phyloP scores from a whole-genome alignment of 2,113 vertebrate species.

The Aleadryas rufinucha region DNA sequence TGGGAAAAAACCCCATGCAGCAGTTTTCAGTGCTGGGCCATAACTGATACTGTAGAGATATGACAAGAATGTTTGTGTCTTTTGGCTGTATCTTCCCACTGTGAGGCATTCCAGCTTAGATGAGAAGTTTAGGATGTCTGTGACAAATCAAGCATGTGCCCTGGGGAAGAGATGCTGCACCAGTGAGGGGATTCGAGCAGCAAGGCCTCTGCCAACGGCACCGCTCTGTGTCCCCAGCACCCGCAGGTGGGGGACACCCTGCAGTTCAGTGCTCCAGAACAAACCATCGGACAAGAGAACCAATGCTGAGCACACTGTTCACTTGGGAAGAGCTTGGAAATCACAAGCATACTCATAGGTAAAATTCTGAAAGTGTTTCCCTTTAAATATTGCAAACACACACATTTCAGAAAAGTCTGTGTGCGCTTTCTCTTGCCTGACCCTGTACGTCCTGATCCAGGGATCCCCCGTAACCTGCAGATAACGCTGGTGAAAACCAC shows the following conservation, averaged over 20 bases:
- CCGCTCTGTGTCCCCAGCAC: background rate
- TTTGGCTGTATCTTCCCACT: background rate
- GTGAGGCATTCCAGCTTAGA: background rate
- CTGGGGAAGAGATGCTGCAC: background rate
- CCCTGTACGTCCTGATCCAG: background rate
- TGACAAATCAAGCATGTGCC: background rate
- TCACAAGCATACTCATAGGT: background rate
- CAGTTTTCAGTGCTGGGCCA: background rate
- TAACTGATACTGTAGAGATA: background rate
- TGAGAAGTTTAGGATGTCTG: background rate
- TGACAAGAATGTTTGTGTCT: background rate
- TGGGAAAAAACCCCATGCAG: background rate
- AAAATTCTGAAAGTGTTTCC: background rate
- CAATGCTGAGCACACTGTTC: rapidly evolving
- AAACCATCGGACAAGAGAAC: rapidly evolving
- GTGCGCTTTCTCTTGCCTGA: background rate
- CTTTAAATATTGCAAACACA: background rate
- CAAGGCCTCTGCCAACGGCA: background rate
- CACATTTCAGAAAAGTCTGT: background rate
- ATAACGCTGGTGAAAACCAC: background rate
- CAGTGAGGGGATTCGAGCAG: background rate
- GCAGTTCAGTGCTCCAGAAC: background rate
- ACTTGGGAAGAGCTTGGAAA: background rate
- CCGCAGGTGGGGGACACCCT: background rate
- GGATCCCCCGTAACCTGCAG: background rate